Percentiles rank a stretch among this genome's conserved stretches.
These are phyloP conservation scores for Peromyscus polionotus DNA, from an alignment of 2,113 vertebrate species.

Conservation along the genomic window DNA sequence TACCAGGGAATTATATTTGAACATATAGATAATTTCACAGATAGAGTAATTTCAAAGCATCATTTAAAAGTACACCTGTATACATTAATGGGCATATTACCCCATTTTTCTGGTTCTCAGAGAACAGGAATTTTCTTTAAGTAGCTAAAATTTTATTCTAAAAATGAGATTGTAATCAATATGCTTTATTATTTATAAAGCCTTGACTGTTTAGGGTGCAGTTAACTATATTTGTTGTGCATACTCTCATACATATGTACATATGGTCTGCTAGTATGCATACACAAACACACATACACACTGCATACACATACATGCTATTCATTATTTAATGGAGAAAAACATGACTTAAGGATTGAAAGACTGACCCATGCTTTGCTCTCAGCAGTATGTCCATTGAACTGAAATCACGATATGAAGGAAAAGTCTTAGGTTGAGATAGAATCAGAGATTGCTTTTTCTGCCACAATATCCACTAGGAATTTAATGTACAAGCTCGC, in stretches of 20 bases:
- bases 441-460: not conserved
- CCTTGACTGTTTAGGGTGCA: not conserved
- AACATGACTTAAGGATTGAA: not conserved
- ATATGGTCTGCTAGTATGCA: not conserved
- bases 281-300: not conserved
- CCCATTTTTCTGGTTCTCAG: not conserved
- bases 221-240: not conserved
- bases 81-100: not conserved
- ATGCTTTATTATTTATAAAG: not conserved
- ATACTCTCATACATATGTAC: not conserved
- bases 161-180: not conserved
- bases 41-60: not conserved
- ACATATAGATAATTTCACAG: not conserved
- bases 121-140: not conserved
- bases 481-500: not conserved
- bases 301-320: not conserved
- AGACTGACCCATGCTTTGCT: not conserved
- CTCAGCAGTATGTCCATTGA: not conserved
- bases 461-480: not conserved
- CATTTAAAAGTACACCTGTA: not conserved
- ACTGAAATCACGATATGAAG: not conserved
- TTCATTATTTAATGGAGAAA: not conserved
- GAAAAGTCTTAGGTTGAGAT: not conserved
- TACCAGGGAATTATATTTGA: not conserved
- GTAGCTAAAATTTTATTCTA: not conserved